A percentile compares a stretch with the other conserved stretches of the same genome.
phyloP scores from a whole-genome alignment of 2,888 invertebrate species.

The Drosophila mayaguana region DNA sequence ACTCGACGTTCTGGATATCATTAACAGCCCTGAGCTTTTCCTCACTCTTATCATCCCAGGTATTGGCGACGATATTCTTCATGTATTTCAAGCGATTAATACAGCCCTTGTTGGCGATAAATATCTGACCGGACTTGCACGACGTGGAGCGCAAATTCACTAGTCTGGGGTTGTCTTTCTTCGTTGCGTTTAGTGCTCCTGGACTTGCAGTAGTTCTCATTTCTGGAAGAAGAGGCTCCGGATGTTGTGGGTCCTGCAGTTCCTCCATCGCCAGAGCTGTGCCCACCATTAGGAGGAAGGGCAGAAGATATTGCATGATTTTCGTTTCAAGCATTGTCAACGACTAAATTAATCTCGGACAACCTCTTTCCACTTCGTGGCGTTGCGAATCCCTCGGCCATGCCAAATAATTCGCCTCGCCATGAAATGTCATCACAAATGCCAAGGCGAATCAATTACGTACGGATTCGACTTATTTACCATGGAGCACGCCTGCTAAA shows the following conservation, averaged over 20 bases:
- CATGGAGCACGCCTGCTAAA: neutral
- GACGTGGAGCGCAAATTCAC: neutral
- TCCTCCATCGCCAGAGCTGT: neutral
- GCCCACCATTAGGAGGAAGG: too few species aligned
- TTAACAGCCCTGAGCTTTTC: neutral
- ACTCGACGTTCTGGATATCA: fast-evolving
- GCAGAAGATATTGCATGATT: neutral
- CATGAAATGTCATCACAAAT: constrained; percentile 11
- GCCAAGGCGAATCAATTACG: constrained; percentile 34
- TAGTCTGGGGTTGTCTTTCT: neutral
- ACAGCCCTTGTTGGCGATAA: constrained; percentile 37
- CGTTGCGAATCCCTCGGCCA: constrained; percentile 4
- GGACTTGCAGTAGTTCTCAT: too few species aligned
- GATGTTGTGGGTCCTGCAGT: neutral
- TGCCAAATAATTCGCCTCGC: constrained; percentile 1
- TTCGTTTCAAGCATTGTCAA: neutral
- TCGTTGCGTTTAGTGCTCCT: too few species aligned
- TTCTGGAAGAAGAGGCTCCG: neutral
- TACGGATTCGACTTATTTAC: constrained; percentile 13
- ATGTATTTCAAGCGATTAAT: constrained; percentile 26
- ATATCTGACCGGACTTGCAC: constrained; percentile 35
- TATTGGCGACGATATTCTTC: neutral
- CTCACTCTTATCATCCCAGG: constrained; percentile 12
- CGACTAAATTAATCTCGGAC: neutral
- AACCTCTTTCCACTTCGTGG: neutral